Evolutionary conservation across 64 coral and sea anemone genomes (phyloP), one percentile per base, ranked within the genome.

Genomic region (Pachyseris speciosa): DNA sequence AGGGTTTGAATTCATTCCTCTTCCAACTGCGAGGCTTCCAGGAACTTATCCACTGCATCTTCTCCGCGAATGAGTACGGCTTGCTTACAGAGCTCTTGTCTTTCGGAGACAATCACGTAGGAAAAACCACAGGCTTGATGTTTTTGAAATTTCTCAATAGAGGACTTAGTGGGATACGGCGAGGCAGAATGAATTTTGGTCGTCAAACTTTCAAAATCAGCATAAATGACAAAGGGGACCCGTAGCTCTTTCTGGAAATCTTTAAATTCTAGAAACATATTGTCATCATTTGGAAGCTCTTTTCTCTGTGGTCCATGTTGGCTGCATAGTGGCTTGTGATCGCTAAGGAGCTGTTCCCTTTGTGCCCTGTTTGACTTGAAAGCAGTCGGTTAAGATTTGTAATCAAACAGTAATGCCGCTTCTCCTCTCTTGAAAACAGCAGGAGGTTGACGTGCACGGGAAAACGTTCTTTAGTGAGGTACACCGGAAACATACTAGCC

Each of bases 41-140:
- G 85, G 34, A 88, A 94, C 20, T 83, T 88, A 20, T 94, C 66
- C 0, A 89, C 86, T 1, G 92, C 92, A 74, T 83, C 61, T 63
- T 81, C 72, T 10, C 92, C 86, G 9, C 85, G 66, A 49, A 89
- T 89, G 8, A 94, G 30, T 13, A 93, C 38, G 15, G 83, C 83
- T 20, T 71, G 40, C 44, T 77, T 86, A 28, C 39, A 48, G 12
- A 87, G 40, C 5, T 72, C 53, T 5, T 57, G 25, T 1, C 24
- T 10, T 2, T 87, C 58, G 12, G 33, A 87, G 20, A 93, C 72
- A 2, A 87, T 32, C 10, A 80, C 19, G 67, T 93, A 93, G 0
- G 84, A 87, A 26, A 87, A 87, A 20, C 91, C 72, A 76, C 90
- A 92, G 5, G 90, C 42, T 86, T 92, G 68, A 20, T 20, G 83